Base-by-base conservation (phyloP, 2,888 invertebrate species). In the Cremastobaeus sp. region DNA sequence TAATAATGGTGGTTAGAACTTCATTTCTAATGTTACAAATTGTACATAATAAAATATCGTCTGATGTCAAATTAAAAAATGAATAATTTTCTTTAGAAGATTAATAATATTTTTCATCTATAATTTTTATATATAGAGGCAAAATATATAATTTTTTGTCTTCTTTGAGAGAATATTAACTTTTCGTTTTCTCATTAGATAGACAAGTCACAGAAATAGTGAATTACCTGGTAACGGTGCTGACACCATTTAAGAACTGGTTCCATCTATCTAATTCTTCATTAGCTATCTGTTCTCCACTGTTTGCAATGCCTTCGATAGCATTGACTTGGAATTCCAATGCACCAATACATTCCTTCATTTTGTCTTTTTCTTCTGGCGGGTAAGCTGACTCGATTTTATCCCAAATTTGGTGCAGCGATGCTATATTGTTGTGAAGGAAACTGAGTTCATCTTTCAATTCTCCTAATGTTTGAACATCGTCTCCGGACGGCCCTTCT, bases 201-300 rank as follows among this genome's bases (percentile, higher is more conserved):
- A n/a, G n/a, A n/a, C n/a, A n/a, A n/a, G n/a, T n/a, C n/a, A n/a
- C n/a, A n/a, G n/a, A n/a, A 12, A 6, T 21, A 21, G 12, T 11
- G 17, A 92, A 89, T 66, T 89, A 88, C 77, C 88, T 86, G 45
- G 87, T 89, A n/a, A 93, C 88, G 76, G 89, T 90, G 35, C 91
- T 89, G 1, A 93, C 89, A 17, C 91, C 91, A 9, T 91, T 89
- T 60, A 93, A 86, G 83, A 94, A 95, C 79, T 91, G 92, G 34
- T 91, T 90, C 94, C 94, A 95, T 78, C 92, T 91, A 52, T 90
- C 90, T 74, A 94, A 89, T 82, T 92, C 91, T 59, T 89, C 89
- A 62, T 72, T 83, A 1, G 90, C 90, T 70, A 90, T 88, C 11
- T 87, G 87, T 79, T 91, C 90, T 74, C 90, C 91, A 68, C 91